phyloP scores from a whole-genome alignment of 1,140 invertebrate genomes.

The Pogonognathellus flavescens region DNA sequence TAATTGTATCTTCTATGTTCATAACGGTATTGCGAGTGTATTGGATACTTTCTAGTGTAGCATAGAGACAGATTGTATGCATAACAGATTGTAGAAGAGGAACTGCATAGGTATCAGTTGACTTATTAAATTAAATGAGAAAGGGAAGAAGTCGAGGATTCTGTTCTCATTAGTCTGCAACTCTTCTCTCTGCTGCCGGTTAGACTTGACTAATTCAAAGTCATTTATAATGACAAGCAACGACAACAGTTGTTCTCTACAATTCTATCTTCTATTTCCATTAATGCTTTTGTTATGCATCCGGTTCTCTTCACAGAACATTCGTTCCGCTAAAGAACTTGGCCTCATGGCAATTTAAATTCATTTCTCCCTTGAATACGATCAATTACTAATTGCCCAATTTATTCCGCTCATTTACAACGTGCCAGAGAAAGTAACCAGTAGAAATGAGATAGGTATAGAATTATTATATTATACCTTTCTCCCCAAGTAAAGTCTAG shows the following conservation, averaged over 20 bases:
- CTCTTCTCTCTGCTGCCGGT: background rate
- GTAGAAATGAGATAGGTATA: too few species aligned
- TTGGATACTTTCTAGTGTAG: background rate
- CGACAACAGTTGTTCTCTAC: conserved; percentile 6
- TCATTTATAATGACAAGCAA: conserved; percentile 5
- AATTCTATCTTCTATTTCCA: conserved; percentile 13
- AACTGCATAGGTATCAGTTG: background rate
- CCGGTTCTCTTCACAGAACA: background rate
- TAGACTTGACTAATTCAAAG: conserved; percentile 19
- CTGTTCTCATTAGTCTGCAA: background rate
- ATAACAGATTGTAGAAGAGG: background rate
- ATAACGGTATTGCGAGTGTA: too few species aligned
- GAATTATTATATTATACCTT: too few species aligned
- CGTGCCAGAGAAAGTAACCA: too few species aligned
- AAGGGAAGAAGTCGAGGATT: background rate
- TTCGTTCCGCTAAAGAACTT: conserved; percentile 2
- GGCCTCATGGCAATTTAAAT: conserved; percentile 15
- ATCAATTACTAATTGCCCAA: conserved; percentile 3
- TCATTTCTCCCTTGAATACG: conserved; percentile 35
- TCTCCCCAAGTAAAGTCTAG: too few species aligned
- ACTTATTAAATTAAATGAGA: background rate
- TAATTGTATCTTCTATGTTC: too few species aligned
- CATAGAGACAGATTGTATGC: background rate
- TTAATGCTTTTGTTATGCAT: background rate
- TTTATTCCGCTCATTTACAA: too few species aligned